Evolutionary conservation across 2,113 vertebrate species (phyloP).

Genomic region (Chelonoidis abingdonii): DNA sequence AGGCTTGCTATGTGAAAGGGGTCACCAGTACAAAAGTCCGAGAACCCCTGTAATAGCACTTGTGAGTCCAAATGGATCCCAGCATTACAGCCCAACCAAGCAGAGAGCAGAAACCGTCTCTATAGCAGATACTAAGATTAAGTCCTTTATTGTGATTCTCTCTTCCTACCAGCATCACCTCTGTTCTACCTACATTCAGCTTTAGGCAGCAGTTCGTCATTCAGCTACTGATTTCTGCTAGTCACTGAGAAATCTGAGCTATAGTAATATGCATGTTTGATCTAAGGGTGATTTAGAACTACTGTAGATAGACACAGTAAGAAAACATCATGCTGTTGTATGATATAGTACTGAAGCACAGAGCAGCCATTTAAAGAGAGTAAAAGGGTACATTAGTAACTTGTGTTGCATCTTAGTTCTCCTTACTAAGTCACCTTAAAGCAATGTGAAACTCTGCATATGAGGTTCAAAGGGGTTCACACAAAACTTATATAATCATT

Average conservation of each 20-base stretch:
- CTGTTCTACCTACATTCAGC: neutral
- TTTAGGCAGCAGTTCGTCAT: neutral
- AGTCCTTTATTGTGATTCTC: neutral
- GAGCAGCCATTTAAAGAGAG: neutral
- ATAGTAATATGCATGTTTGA: neutral
- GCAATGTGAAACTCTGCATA: neutral
- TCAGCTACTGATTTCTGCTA: neutral
- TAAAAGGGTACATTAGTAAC: neutral
- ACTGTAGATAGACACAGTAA: neutral
- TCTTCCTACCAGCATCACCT: neutral
- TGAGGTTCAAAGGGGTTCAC: neutral
- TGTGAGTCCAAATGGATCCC: neutral
- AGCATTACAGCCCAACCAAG: neutral
- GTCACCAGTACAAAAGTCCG: too few species aligned
- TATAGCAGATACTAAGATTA: neutral
- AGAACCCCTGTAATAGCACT: neutral
- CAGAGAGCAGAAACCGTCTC: neutral
- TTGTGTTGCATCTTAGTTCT: neutral
- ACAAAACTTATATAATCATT: neutral
- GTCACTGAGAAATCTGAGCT: neutral
- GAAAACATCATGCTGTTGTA: neutral
- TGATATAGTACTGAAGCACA: neutral
- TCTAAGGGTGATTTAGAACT: neutral
- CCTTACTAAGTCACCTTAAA: neutral
- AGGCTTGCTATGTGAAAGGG: too few species aligned